phyloP scores from a whole-genome alignment of 2,888 invertebrate species.

The Rhodophaea formosa region DNA sequence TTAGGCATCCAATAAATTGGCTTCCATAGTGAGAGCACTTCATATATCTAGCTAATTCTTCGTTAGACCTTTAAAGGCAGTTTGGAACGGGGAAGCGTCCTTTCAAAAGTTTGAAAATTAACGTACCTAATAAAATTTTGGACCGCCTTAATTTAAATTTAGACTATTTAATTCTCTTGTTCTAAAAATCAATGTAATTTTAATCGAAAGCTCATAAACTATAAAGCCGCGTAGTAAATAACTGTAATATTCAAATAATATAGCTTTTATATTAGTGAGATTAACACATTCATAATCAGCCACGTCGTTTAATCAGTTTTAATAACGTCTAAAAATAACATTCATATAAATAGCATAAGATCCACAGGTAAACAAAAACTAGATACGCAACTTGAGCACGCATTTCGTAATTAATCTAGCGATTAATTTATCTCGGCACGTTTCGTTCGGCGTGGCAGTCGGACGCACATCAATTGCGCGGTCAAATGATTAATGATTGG shows the following conservation, averaged over 20 bases:
- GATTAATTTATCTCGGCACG: constrained; percentile 3
- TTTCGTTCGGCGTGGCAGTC: not conserved
- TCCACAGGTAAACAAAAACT: not conserved
- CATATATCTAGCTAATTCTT: not conserved
- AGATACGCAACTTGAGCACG: not conserved
- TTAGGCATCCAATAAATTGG: constrained; percentile 4
- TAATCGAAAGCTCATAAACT: too few relatives aligned
- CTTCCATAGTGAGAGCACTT: not conserved
- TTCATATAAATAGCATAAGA: too few relatives aligned
- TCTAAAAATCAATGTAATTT: too few relatives aligned
- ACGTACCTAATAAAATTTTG: too few relatives aligned
- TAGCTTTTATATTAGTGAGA: too few relatives aligned
- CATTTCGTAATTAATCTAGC: not conserved
- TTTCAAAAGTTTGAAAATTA: not conserved
- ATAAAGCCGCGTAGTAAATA: too few relatives aligned
- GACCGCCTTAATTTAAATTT: too few relatives aligned
- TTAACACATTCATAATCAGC: too few relatives aligned
- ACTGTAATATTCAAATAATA: too few relatives aligned
- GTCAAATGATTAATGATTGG: constrained; percentile 7
- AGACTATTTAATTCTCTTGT: too few relatives aligned
- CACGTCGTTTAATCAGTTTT: too few relatives aligned
- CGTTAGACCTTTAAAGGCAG: not conserved
- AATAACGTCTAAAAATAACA: too few relatives aligned
- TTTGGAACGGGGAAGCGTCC: not conserved
- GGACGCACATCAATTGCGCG: constrained; percentile 12